Base-by-base conservation (phyloP, 2,113 vertebrate genomes). In the Dryoscopus gambensis region DNA sequence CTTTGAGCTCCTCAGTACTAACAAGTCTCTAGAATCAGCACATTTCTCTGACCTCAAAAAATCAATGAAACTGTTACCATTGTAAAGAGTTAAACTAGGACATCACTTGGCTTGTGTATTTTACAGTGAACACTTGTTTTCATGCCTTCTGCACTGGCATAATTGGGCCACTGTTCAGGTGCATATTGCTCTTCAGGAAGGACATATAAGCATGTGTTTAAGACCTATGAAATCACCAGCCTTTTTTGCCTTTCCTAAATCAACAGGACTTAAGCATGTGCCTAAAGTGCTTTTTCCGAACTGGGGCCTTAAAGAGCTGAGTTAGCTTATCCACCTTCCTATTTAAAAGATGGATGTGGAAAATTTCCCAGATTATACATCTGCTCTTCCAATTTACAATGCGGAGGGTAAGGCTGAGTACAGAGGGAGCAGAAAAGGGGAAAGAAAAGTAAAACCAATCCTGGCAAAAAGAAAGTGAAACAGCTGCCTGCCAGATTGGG, bases 121-220 rank as follows among this genome's bases (percentile, higher is more conserved):
- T 93, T 65, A 65, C 33, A 83, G 50, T n/a, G 75, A 94, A 40
- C 8, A 4, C 31, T 78, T 9, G 1, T 39, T 85, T 88, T 87
- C 77, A 63, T 93, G 87, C 75, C 47, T 95, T 77, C 79, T 83
- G 47, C 55, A 16, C 33, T 93, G 93, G 82, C 92, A 94, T 92
- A 95, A 77, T 63, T 46, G 30, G 56, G 57, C 75, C 87, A 76
- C 87, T 91, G 93, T 93, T 97, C 70, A 94, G 90, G 92, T 96
- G 88, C 27, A 46, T 59, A 70, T 78, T 93, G 85, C 95, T 94
- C 95, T 95, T 95, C 93, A 94, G 92, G 95, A 97, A 96, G 92
- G 92, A 96, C 92, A 97, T 82, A 80, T 96, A 96, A 96, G 95
- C 87, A 96, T 77, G 94, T 97, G 96, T 96, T 97, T 96, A 97